A percentile compares a stretch with the other conserved stretches of the same genome.
These are phyloP conservation scores for Carassius carassius DNA, from an alignment of 2,113 vertebrate genomes.

Conservation along the genomic window DNA sequence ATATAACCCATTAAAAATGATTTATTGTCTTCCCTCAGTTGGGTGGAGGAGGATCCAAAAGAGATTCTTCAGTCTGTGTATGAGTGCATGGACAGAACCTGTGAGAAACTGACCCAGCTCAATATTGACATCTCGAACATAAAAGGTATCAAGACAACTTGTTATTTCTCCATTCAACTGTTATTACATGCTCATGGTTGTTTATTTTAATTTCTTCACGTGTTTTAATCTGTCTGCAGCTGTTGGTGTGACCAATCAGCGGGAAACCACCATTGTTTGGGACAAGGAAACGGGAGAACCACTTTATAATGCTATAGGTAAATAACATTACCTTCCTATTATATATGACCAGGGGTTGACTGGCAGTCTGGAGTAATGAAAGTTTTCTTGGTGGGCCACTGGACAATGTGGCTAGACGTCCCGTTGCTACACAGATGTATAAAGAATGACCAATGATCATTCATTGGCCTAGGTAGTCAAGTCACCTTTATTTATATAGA, in stretches of 20 bases:
- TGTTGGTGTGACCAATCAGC: slow-evolving; percentile 95
- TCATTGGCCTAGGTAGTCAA: neutral
- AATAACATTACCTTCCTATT: slow-evolving; percentile 46
- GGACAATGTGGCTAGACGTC: neutral
- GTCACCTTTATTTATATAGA: no score
- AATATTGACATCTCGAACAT: slow-evolving; percentile 85
- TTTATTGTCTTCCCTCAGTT: slow-evolving; percentile 71
- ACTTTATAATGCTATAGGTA: slow-evolving; percentile 94
- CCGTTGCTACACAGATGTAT: neutral
- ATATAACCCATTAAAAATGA: neutral
- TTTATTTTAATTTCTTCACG: neutral
- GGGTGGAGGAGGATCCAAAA: slow-evolving; percentile 94
- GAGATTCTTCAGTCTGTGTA: slow-evolving; percentile 92
- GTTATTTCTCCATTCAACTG: neutral
- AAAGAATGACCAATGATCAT: neutral
- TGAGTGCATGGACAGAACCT: slow-evolving; percentile 92
- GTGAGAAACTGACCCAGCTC: slow-evolving; percentile 87
- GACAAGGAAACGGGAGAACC: slow-evolving; percentile 93
- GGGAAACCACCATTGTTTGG: slow-evolving; percentile 97
- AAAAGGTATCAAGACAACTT: slow-evolving; percentile 80
- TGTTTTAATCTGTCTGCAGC: slow-evolving; percentile 75
- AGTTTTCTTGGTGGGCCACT: neutral
- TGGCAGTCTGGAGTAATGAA: neutral
- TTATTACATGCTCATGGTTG: neutral
- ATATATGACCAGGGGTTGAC: neutral